phyloP scores from a whole-genome alignment of 2,888 invertebrate species.

The Dryobota labecula region DNA sequence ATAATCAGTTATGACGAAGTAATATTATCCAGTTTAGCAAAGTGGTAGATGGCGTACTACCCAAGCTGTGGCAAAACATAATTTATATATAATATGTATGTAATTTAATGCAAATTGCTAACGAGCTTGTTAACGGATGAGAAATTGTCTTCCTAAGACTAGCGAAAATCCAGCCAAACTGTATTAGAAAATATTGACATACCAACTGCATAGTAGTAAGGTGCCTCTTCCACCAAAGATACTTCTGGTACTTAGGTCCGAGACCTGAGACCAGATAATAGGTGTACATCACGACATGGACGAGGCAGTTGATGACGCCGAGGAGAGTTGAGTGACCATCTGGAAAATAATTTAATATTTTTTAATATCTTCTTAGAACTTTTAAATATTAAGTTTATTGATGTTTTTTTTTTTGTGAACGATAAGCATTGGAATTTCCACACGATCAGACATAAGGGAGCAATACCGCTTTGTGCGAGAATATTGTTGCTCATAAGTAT shows the following conservation, averaged over 20 bases:
- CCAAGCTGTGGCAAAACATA: too few relatives aligned
- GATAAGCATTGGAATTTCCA: not conserved
- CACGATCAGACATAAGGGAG: not conserved
- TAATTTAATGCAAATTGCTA: not conserved
- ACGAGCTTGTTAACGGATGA: not conserved
- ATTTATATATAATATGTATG: too few relatives aligned
- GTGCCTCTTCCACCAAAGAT: slow-evolving; percentile 97
- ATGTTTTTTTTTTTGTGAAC: too few relatives aligned
- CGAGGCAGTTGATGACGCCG: slow-evolving; percentile 92
- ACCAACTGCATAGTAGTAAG: slow-evolving; percentile 87
- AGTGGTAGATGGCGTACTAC: too few relatives aligned
- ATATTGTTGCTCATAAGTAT: slow-evolving; percentile 4
- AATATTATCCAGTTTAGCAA: too few relatives aligned
- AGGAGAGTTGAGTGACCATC: slow-evolving; percentile 64
- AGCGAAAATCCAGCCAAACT: not conserved
- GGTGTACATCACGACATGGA: slow-evolving; percentile 96
- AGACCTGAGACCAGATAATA: slow-evolving; percentile 96
- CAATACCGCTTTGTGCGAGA: not conserved
- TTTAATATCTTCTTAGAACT: not conserved
- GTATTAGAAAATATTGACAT: slow-evolving; percentile 10
- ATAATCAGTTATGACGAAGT: too few relatives aligned
- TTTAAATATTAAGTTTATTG: not conserved
- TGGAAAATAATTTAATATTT: slow-evolving; percentile 35
- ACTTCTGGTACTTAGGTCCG: slow-evolving; percentile 95
- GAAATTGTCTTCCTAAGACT: not conserved